Percentiles rank a stretch among this genome's conserved stretches.
phyloP scores from a whole-genome alignment of 1,140 invertebrate genomes.

The Pentalonia nigronervosa region DNA sequence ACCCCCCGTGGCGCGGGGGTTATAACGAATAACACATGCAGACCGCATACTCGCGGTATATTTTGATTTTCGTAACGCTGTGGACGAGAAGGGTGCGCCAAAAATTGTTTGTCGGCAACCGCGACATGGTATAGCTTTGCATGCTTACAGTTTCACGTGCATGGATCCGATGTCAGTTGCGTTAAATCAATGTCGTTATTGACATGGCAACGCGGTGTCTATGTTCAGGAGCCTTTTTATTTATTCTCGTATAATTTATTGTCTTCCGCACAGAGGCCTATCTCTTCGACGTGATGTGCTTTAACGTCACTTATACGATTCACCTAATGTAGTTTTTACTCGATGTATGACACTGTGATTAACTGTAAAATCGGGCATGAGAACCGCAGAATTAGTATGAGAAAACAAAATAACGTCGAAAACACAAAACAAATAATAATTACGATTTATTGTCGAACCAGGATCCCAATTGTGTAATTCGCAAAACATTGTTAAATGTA shows the following conservation, averaged over 20 bases:
- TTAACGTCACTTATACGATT: not conserved
- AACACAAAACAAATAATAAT: not conserved
- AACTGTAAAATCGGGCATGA: not conserved
- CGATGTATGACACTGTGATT: not conserved
- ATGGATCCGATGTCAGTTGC: not conserved
- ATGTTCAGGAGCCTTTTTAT: not conserved
- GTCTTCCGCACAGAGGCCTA: not conserved
- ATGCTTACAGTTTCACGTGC: too few species aligned
- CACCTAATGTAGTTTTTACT: not conserved
- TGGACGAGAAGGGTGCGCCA: too few species aligned
- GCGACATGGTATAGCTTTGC: too few species aligned
- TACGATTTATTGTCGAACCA: too few species aligned
- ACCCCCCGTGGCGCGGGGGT: too few species aligned
- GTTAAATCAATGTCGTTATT: not conserved
- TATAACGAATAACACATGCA: too few species aligned
- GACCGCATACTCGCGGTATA: too few species aligned
- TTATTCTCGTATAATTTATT: not conserved
- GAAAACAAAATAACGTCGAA: not conserved
- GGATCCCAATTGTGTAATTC: too few species aligned
- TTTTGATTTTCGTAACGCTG: too few species aligned
- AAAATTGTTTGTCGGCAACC: too few species aligned
- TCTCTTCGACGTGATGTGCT: not conserved
- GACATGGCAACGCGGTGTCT: not conserved
- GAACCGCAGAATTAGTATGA: not conserved
- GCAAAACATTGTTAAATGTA: too few species aligned